These are phyloP conservation scores for Steatornis caripensis DNA, from an alignment of 2,113 vertebrate species.

Conservation along the genomic window DNA sequence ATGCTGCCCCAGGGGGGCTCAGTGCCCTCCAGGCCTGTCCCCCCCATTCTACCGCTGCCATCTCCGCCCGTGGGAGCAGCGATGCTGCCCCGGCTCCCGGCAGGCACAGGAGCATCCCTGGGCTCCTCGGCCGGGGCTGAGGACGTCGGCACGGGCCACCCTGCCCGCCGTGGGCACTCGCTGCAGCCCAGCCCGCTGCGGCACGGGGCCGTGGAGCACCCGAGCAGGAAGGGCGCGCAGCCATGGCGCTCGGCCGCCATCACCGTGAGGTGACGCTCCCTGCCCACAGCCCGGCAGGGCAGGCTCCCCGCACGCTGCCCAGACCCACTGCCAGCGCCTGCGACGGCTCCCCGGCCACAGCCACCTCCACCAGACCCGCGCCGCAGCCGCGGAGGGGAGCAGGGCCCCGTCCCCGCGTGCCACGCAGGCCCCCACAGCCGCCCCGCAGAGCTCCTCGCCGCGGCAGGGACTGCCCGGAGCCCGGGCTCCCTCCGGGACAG, in stretches of 20 bases:
- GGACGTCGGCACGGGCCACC: not conserved
- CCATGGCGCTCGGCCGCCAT: no score
- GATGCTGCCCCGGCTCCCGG: no score
- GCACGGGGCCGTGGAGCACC: no score
- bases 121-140: not conserved
- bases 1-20: not conserved
- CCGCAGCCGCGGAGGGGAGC: not conserved
- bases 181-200: not conserved
- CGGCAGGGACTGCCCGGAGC: no score
- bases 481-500: no score
- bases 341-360: fast-evolving
- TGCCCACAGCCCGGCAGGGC: not conserved
- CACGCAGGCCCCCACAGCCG: not conserved
- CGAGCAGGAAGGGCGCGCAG: no score
- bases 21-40: not conserved
- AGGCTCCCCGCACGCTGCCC: not conserved
- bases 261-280: no score
- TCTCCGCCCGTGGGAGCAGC: no score
- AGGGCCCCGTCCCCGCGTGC: not conserved
- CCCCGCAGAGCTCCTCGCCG: no score
- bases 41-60: no score
- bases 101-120: not conserved
- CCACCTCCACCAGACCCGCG: no score
- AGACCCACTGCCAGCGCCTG: no score
- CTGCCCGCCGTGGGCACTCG: not conserved